phyloP scores from a whole-genome alignment of 2,797 vertebrate species.

The Coracias cyanogaster region DNA sequence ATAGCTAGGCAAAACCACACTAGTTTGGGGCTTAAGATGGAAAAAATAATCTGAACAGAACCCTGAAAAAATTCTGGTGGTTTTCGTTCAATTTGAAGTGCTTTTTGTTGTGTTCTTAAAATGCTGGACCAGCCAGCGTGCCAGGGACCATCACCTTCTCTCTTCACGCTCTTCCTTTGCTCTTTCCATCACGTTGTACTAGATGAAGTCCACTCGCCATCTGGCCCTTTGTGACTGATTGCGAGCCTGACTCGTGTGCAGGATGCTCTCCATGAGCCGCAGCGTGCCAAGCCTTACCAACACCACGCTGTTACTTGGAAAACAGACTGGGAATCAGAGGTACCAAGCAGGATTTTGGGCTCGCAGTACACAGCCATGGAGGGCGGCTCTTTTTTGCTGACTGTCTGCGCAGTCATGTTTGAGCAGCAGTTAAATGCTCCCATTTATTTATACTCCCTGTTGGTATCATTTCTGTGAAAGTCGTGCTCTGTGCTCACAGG shows the following conservation, averaged over 20 bases:
- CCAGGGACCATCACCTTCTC: background rate
- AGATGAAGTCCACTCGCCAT: constrained; percentile 52
- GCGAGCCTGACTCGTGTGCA: background rate
- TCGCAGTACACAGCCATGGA: rapidly evolving
- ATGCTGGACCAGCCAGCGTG: background rate
- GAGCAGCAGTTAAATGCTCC: background rate
- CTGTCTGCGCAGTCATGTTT: background rate
- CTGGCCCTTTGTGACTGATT: constrained; percentile 10
- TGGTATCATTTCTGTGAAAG: background rate
- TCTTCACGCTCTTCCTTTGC: background rate
- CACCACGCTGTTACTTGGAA: background rate
- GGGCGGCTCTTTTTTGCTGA: background rate
- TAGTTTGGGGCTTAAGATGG: background rate
- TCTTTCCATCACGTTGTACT: constrained; percentile 9
- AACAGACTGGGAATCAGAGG: background rate
- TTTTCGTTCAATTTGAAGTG: background rate
- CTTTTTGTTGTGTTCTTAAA: background rate
- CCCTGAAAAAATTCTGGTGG: background rate
- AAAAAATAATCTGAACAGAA: background rate
- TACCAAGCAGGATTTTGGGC: background rate
- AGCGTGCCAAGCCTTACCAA: background rate
- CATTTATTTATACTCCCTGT: background rate
- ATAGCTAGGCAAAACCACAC: background rate
- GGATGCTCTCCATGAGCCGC: background rate
- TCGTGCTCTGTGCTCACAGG: background rate